These are phyloP conservation scores for Austrofundulus limnaeus DNA, from an alignment of 2,113 vertebrate species.

Conservation along the genomic window DNA sequence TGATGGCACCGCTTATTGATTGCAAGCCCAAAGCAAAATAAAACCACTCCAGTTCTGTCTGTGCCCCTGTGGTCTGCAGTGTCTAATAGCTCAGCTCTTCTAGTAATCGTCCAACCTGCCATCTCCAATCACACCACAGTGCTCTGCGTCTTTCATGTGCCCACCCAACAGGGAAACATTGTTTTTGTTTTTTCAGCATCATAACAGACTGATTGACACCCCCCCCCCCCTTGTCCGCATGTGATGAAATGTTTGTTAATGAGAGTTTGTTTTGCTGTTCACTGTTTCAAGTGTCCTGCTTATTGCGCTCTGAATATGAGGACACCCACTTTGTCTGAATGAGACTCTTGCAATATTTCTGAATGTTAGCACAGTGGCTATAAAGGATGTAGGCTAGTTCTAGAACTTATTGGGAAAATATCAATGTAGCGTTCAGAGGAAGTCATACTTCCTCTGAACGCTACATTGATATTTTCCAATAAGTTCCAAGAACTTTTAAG, in stretches of 20 bases:
- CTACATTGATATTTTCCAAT: background rate
- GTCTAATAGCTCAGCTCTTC: slow-evolving; percentile 12
- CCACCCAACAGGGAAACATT: slow-evolving; percentile 9
- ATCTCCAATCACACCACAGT: slow-evolving; percentile 36
- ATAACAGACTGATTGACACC: slow-evolving; percentile 20
- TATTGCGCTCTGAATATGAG: background rate
- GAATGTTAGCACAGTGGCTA: background rate
- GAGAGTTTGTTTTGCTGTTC: slow-evolving; percentile 27
- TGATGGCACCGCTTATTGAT: slow-evolving; percentile 33
- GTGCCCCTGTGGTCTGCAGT: slow-evolving; percentile 21
- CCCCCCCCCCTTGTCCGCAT: slow-evolving; percentile 13
- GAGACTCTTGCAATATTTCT: background rate
- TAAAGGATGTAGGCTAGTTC: too few species aligned
- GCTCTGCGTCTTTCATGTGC: slow-evolving; percentile 31
- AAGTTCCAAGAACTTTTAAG: slow-evolving; percentile 3
- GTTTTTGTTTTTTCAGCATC: slow-evolving; percentile 22
- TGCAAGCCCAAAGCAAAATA: slow-evolving; percentile 47
- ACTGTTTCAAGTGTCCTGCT: slow-evolving; percentile 7
- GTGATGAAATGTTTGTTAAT: slow-evolving; percentile 34
- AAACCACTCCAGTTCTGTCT: slow-evolving; percentile 22
- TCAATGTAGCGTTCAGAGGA: too few species aligned
- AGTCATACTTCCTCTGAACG: background rate
- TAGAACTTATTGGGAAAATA: too few species aligned
- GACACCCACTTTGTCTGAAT: background rate
- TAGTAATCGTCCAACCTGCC: slow-evolving; percentile 36